phyloP scores from a whole-genome alignment of 2,888 invertebrate genomes.

The Crioceris asparagi region DNA sequence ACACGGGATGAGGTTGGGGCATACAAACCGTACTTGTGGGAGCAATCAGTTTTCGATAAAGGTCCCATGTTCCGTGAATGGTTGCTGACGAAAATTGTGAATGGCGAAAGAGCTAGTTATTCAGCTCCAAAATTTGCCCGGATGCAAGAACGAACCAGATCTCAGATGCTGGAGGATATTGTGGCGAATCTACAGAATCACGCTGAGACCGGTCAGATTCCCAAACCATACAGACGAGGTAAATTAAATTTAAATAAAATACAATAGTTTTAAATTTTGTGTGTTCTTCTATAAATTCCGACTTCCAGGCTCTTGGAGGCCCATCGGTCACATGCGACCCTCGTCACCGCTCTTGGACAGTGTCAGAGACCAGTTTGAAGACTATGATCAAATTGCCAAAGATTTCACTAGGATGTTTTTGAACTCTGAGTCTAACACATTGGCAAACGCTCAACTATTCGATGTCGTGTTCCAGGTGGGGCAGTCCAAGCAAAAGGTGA shows the following conservation, averaged over 20 bases:
- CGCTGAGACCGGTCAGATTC: conserved; percentile 90
- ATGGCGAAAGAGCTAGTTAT: conserved; percentile 86
- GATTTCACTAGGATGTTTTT: conserved; percentile 85
- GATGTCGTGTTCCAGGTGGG: conserved; percentile 87
- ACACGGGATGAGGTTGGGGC: conserved; percentile 91
- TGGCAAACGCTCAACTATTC: conserved; percentile 72
- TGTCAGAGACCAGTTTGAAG: conserved; percentile 87
- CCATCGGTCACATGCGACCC: conserved; percentile 89
- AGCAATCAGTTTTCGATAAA: conserved; percentile 88
- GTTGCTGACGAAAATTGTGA: conserved; percentile 87
- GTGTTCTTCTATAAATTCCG: neutral
- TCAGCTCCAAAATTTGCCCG: conserved; percentile 91
- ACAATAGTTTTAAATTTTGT: neutral
- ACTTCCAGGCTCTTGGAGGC: conserved; percentile 73
- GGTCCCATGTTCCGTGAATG: conserved; percentile 92
- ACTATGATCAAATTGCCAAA: conserved; percentile 86
- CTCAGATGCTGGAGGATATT: conserved; percentile 90
- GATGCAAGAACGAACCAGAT: conserved; percentile 87
- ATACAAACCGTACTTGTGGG: conserved; percentile 92
- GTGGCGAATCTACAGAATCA: conserved; percentile 90
- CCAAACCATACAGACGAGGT: conserved; percentile 84
- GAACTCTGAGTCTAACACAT: conserved; percentile 68
- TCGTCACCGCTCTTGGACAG: conserved; percentile 87
- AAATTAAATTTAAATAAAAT: conserved; percentile 9
- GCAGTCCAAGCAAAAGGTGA: conserved; percentile 77